Conservation (phyloP, 2,113 vertebrate species). For the Benitochromis conjunctus region DNA sequence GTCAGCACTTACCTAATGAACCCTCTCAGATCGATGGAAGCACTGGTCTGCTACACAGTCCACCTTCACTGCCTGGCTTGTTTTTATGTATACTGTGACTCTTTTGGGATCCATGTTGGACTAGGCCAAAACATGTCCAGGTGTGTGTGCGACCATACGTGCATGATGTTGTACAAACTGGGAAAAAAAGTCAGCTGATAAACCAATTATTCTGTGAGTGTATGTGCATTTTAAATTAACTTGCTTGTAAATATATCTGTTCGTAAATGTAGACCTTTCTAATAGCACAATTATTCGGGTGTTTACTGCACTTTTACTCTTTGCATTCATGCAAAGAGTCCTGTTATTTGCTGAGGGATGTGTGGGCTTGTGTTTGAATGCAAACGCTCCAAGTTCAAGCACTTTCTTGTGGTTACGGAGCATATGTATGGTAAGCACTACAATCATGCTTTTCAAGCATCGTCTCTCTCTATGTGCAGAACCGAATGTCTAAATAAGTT, state of each 20-base stretch:
- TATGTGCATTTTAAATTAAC: background rate
- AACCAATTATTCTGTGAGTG: background rate
- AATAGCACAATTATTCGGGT: background rate
- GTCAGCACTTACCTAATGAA: conserved; percentile 99
- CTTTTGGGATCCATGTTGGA: conserved; percentile 32
- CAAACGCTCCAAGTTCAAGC: background rate
- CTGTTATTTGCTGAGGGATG: background rate
- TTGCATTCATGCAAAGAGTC: too few relatives aligned
- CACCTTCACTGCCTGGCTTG: conserved; percentile 25
- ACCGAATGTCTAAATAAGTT: background rate
- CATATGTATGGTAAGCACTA: background rate
- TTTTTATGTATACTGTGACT: conserved; percentile 60
- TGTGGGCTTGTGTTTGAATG: background rate
- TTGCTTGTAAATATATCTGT: background rate
- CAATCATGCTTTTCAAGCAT: background rate
- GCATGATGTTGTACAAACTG: background rate
- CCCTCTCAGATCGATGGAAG: conserved; percentile 89
- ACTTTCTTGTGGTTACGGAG: background rate
- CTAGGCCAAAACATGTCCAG: conserved; percentile 12
- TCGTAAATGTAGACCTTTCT: background rate
- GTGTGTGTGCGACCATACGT: conserved; percentile 20
- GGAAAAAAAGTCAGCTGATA: background rate
- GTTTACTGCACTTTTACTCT: background rate
- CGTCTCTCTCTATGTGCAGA: background rate
- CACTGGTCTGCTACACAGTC: conserved; percentile 74